These are phyloP conservation scores for Diarsia brunnea DNA, from an alignment of 2,888 invertebrate species.

Conservation along the genomic window DNA sequence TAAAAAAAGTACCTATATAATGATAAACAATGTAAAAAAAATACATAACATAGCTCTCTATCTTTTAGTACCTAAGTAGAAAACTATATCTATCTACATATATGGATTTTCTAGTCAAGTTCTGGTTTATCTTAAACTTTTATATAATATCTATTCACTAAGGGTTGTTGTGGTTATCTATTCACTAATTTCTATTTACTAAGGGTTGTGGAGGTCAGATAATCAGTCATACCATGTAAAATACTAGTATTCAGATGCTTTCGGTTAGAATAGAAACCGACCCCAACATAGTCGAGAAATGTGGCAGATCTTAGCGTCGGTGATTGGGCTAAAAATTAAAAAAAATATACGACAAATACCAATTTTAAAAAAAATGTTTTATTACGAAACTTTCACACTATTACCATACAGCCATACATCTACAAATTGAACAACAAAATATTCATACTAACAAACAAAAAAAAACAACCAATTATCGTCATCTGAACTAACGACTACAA, in stretches of 20 bases:
- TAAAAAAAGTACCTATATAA: too few species aligned
- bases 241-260: background rate
- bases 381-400: slow-evolving; percentile 4
- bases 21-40: too few species aligned
- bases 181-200: too few species aligned
- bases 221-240: background rate
- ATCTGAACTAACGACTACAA: slow-evolving; percentile 71
- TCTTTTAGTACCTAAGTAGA: too few species aligned
- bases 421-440: slow-evolving; percentile 44
- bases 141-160: too few species aligned
- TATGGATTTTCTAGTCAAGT: background rate
- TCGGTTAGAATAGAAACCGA: background rate
- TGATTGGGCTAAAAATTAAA: background rate
- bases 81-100: background rate
- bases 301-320: background rate
- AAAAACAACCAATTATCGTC: slow-evolving; percentile 71
- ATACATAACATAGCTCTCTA: too few species aligned
- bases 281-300: background rate
- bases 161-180: too few species aligned
- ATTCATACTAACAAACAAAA: slow-evolving; percentile 41
- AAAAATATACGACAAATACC: background rate
- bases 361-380: background rate
- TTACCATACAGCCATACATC: slow-evolving; percentile 20
- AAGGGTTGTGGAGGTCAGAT: background rate
- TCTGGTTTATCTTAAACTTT: too few species aligned